A percentile compares a stretch with the other conserved stretches of the same genome.
phyloP scores from a whole-genome alignment of 2,797 vertebrate genomes.

The Channallabes apus region DNA sequence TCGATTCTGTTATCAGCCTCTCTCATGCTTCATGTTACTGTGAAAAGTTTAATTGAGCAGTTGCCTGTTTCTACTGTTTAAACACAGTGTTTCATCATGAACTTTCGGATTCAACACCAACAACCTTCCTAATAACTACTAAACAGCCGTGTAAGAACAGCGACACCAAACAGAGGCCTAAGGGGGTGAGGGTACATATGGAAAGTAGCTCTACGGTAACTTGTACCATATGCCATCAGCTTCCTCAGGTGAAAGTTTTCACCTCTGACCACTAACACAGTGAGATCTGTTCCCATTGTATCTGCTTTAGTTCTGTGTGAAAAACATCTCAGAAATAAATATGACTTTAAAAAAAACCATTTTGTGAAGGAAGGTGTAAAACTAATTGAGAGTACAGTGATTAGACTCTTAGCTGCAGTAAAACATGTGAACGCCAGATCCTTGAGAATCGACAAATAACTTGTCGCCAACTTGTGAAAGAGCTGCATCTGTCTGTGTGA shows the following conservation, averaged over 20 bases:
- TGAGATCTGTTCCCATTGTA: not conserved
- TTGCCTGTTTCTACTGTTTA: too few relatives aligned
- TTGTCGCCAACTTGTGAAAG: too few relatives aligned
- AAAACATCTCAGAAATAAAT: conserved; percentile 4
- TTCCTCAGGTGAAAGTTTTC: conserved; percentile 46
- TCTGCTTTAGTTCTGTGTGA: not conserved
- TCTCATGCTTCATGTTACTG: not conserved
- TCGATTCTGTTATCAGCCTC: not conserved
- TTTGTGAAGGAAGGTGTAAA: too few relatives aligned
- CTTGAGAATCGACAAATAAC: too few relatives aligned
- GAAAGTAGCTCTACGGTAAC: conserved; percentile 13
- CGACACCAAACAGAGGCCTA: conserved; percentile 7
- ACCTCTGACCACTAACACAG: conserved; percentile 19
- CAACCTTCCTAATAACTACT: conserved; percentile 2
- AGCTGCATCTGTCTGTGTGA: too few relatives aligned
- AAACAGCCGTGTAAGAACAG: conserved; percentile 30
- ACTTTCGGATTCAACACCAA: not conserved
- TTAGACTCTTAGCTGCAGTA: too few relatives aligned
- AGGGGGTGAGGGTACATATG: not conserved
- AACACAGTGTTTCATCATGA: not conserved
- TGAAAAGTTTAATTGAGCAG: not conserved
- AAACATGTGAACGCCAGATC: too few relatives aligned
- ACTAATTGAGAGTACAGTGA: too few relatives aligned
- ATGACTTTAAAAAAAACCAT: too few relatives aligned
- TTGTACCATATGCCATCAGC: conserved; percentile 20